Percentiles rank a stretch among this genome's conserved stretches.
Conservation (phyloP, 2,888 invertebrate genomes). For the Trichogramma evanescens region DNA sequence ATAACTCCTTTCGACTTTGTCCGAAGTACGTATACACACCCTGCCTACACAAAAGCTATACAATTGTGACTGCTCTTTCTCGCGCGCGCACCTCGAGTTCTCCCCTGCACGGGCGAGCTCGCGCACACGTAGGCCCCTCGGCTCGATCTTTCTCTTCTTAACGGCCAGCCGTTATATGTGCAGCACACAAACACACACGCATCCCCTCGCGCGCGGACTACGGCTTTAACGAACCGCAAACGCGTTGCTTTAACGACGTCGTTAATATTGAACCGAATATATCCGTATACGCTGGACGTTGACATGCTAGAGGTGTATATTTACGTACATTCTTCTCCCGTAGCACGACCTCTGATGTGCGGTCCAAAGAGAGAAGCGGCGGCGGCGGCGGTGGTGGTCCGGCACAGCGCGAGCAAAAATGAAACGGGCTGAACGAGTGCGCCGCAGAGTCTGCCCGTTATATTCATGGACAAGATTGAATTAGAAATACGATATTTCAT, state of each 20-base stretch:
- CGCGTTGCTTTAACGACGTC: slow-evolving; percentile 48
- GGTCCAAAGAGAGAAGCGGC: slow-evolving; percentile 2
- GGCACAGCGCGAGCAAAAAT: background rate
- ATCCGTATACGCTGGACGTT: slow-evolving; percentile 21
- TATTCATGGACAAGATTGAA: slow-evolving; percentile 14
- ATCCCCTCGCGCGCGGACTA: slow-evolving; percentile 20
- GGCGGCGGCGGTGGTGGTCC: background rate
- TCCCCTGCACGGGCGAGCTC: too few species aligned
- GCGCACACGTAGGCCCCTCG: background rate
- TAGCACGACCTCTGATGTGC: slow-evolving; percentile 17
- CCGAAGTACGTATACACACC: slow-evolving; percentile 10
- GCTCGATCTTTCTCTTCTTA: slow-evolving; percentile 22
- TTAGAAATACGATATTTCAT: slow-evolving; percentile 20
- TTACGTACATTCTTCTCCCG: background rate
- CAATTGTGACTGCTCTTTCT: too few species aligned
- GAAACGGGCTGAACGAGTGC: background rate
- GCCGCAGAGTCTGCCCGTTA: background rate
- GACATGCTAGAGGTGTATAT: background rate
- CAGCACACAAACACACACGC: slow-evolving; percentile 32
- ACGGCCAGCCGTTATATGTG: slow-evolving; percentile 23
- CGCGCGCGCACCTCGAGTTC: too few species aligned
- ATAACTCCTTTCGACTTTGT: slow-evolving; percentile 25
- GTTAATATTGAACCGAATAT: slow-evolving; percentile 48
- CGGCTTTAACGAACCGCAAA: slow-evolving; percentile 46
- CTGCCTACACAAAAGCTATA: too few species aligned